These are phyloP conservation scores for Baryphthengus martii DNA, from an alignment of 2,113 vertebrate species.

Conservation along the genomic window DNA sequence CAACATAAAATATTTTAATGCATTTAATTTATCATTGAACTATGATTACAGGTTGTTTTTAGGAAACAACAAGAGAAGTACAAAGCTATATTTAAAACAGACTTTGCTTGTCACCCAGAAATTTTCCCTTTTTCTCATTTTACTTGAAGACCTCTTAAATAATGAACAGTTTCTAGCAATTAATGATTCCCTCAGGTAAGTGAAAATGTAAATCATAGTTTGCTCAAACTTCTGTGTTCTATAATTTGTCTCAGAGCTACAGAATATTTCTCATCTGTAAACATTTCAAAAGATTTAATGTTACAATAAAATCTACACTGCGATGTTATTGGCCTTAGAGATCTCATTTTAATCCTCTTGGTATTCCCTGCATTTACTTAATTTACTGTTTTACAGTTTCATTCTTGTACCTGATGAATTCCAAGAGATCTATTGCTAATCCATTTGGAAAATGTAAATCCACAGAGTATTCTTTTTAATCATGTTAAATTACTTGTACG, in stretches of 20 bases:
- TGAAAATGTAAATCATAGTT: slow-evolving; percentile 49
- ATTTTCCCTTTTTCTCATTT: slow-evolving; percentile 14
- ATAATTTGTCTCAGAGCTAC: slow-evolving; percentile 35
- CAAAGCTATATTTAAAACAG: not conserved
- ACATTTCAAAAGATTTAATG: slow-evolving; percentile 58
- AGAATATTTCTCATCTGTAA: slow-evolving; percentile 44
- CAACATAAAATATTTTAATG: not conserved
- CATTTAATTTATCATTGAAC: slow-evolving; percentile 16
- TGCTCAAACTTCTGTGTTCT: not conserved
- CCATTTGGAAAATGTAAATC: slow-evolving; percentile 63
- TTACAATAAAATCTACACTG: slow-evolving; percentile 38
- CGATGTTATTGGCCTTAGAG: not conserved
- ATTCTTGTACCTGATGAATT: slow-evolving; percentile 52
- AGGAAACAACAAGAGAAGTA: not conserved
- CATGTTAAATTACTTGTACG: not conserved
- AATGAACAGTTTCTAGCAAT: slow-evolving; percentile 34
- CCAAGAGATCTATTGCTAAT: slow-evolving; percentile 41
- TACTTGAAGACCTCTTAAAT: slow-evolving; percentile 21
- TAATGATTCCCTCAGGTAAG: slow-evolving; percentile 49
- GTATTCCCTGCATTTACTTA: slow-evolving; percentile 61
- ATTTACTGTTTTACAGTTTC: slow-evolving; percentile 51
- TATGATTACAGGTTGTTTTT: not conserved
- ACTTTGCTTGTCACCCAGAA: not conserved
- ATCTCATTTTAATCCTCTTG: slow-evolving; percentile 42
- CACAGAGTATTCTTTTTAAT: slow-evolving; percentile 40